Conservation (phyloP, 1,140 invertebrate species). For the Cotesia vestalis region DNA sequence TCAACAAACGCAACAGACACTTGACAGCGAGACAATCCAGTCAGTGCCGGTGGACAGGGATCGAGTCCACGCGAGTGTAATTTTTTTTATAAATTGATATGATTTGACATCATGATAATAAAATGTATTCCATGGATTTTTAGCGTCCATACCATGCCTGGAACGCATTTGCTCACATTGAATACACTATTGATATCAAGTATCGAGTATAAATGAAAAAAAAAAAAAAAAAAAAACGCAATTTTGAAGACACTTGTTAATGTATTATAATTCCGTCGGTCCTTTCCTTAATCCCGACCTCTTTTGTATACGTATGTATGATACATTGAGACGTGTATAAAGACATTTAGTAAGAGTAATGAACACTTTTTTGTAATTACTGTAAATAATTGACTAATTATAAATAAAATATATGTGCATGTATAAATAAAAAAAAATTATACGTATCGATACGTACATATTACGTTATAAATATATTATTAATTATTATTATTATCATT, state of each 20-base stretch:
- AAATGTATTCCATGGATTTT: constrained; percentile 11
- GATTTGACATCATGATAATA: neutral
- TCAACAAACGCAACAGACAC: neutral
- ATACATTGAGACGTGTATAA: constrained; percentile 57
- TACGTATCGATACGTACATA: constrained; percentile 42
- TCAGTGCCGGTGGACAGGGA: constrained; percentile 2
- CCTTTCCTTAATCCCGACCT: neutral
- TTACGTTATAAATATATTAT: neutral
- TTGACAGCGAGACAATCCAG: neutral
- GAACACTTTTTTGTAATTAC: constrained; percentile 57
- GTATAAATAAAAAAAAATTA: constrained; percentile 49
- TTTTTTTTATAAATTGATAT: neutral
- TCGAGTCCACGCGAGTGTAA: constrained; percentile 8
- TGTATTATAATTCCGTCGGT: constrained; percentile 57
- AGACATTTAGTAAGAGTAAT: constrained; percentile 44
- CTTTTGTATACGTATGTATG: constrained; percentile 42
- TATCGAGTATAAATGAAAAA: neutral
- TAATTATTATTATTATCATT: too few species aligned
- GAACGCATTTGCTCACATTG: constrained; percentile 32
- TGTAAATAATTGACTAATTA: constrained; percentile 59
- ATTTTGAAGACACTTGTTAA: constrained; percentile 35
- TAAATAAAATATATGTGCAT: constrained; percentile 48
- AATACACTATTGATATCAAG: constrained; percentile 12
- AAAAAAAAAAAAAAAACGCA: neutral
- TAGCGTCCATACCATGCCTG: constrained; percentile 24